phyloP scores from a whole-genome alignment of 2,797 vertebrate genomes.

The Enteromius argenteus region DNA sequence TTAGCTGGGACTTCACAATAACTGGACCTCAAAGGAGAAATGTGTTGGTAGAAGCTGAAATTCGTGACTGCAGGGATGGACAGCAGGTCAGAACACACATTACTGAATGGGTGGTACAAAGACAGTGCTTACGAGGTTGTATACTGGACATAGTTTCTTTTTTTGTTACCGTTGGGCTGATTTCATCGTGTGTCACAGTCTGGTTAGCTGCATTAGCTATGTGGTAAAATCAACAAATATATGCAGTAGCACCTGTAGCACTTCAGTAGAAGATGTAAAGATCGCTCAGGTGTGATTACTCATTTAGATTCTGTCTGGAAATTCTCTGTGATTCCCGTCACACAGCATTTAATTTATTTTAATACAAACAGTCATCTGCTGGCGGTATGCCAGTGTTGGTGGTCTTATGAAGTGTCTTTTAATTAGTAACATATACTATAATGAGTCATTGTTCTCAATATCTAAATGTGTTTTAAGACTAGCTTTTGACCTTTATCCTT shows the following conservation, averaged over 20 bases:
- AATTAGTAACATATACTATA: background rate
- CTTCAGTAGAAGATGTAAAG: background rate
- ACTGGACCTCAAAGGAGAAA: conserved; percentile 8
- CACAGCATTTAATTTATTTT: conserved; percentile 38
- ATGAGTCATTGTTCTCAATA: background rate
- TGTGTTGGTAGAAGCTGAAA: background rate
- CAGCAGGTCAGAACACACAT: conserved; percentile 15
- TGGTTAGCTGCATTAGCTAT: background rate
- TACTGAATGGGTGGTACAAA: conserved; percentile 25
- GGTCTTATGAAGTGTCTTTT: conserved; percentile 19
- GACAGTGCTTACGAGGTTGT: conserved; percentile 14
- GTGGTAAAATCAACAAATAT: background rate
- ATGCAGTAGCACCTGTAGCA: background rate
- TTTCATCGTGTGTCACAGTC: background rate
- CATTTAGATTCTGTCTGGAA: background rate
- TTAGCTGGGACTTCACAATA: conserved; percentile 61
- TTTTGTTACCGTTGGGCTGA: background rate
- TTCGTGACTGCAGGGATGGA: background rate
- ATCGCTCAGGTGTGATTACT: conserved; percentile 14
- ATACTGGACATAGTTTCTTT: conserved; percentile 16
- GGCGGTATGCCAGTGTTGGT: background rate
- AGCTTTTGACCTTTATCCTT: background rate
- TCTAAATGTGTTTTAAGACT: background rate
- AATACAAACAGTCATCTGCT: background rate
- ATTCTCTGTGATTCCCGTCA: background rate